These are phyloP conservation scores for Eugnorisma glareosa DNA, from an alignment of 2,888 invertebrate genomes.

Conservation along the genomic window DNA sequence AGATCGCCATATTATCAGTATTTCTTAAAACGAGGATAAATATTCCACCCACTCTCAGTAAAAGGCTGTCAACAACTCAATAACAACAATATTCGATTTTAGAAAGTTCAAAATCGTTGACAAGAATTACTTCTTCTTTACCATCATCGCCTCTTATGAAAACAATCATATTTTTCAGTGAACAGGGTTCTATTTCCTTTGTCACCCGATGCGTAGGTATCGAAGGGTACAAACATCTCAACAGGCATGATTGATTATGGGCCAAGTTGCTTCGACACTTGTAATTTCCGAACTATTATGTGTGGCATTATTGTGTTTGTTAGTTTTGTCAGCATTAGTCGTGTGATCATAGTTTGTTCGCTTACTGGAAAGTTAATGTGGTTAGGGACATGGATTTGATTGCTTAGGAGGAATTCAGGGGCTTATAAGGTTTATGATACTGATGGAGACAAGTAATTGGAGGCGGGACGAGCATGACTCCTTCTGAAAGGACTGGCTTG, in stretches of 20 bases:
- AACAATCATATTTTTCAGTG: slow-evolving; percentile 6
- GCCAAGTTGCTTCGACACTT: slow-evolving; percentile 69
- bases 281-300: slow-evolving; percentile 74
- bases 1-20: background rate
- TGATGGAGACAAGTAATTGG: background rate
- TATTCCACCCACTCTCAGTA: slow-evolving; percentile 21
- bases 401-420: slow-evolving; percentile 8
- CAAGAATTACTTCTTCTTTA: slow-evolving; percentile 41
- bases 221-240: slow-evolving; percentile 61
- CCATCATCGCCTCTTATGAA: background rate
- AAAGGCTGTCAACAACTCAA: slow-evolving; percentile 51
- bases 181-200: slow-evolving; percentile 51
- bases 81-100: slow-evolving; percentile 45
- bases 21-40: background rate
- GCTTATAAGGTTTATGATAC: slow-evolving; percentile 21
- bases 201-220: slow-evolving; percentile 23
- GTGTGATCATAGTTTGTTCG: slow-evolving; percentile 44
- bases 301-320: slow-evolving; percentile 69
- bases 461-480: background rate
- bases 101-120: slow-evolving; percentile 64
- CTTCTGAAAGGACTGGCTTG: background rate
- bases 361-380: slow-evolving; percentile 24
- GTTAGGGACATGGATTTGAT: slow-evolving; percentile 16
- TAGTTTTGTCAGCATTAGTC: slow-evolving; percentile 62
- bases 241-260: slow-evolving; percentile 71